These are phyloP conservation scores for Lycodopsis pacificus DNA, from an alignment of 2,797 vertebrate genomes.

Conservation along the genomic window DNA sequence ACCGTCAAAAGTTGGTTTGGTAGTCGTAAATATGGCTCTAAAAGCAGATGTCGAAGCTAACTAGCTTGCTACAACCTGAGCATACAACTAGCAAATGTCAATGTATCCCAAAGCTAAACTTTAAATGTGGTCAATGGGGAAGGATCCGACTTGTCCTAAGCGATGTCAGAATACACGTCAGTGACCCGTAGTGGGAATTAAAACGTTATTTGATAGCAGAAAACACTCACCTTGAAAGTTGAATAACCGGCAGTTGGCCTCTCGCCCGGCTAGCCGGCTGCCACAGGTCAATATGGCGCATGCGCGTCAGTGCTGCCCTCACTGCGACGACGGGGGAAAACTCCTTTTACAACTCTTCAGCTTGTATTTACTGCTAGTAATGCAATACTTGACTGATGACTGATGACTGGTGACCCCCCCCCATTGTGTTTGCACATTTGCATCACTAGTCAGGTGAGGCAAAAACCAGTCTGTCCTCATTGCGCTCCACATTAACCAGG, in stretches of 20 bases:
- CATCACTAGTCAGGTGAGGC: background rate
- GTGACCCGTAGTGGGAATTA: fast-evolving
- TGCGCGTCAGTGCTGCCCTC: conserved; percentile 45
- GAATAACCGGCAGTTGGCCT: conserved; percentile 10
- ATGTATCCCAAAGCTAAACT: background rate
- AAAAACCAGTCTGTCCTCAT: conserved; percentile 54
- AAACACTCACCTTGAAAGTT: conserved; percentile 59
- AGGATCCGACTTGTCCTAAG: fast-evolving
- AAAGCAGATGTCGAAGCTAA: background rate
- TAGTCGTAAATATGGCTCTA: fast-evolving
- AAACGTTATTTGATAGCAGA: fast-evolving
- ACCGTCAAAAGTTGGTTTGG: background rate
- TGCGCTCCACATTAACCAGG: conserved; percentile 1
- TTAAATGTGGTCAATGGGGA: fast-evolving
- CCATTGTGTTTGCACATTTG: conserved; percentile 3
- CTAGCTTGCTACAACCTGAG: background rate
- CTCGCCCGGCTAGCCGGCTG: conserved; percentile 38
- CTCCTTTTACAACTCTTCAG: background rate
- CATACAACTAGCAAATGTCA: background rate
- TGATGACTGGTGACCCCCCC: fast-evolving
- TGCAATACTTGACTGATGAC: background rate
- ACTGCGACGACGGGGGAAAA: conserved; percentile 9
- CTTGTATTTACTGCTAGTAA: background rate
- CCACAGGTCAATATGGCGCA: conserved; percentile 60
- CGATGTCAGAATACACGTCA: fast-evolving